Evolutionary conservation across 2,888 invertebrate genomes (phyloP).

Genomic region (Athalia rosae): DNA sequence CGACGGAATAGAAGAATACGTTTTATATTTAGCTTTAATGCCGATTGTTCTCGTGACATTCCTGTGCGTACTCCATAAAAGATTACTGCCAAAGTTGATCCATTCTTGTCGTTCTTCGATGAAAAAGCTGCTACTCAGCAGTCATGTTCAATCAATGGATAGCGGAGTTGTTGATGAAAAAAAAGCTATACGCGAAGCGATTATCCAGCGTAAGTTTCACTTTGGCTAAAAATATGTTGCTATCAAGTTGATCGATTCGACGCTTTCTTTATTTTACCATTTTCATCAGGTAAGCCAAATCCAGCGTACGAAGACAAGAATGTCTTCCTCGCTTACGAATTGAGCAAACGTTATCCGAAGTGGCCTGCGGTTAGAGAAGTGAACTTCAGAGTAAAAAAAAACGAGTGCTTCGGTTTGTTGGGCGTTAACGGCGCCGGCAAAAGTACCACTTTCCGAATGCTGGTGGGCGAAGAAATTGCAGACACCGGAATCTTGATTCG

Average conservation of each 20-base stretch:
- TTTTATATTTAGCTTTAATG: slow-evolving; percentile 60
- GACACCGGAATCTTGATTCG: slow-evolving; percentile 48
- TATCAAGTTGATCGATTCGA: neutral
- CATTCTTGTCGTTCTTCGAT: slow-evolving; percentile 58
- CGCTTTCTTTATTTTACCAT: neutral
- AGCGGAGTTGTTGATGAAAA: slow-evolving; percentile 67
- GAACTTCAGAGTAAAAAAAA: slow-evolving; percentile 75
- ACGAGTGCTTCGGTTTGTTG: slow-evolving; percentile 85
- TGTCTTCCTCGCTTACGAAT: slow-evolving; percentile 9
- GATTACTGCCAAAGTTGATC: slow-evolving; percentile 75
- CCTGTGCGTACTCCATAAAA: slow-evolving; percentile 81
- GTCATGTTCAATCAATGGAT: slow-evolving; percentile 53
- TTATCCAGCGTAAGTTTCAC: slow-evolving; percentile 52
- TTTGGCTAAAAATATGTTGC: no score
- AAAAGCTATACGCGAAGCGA: slow-evolving; percentile 59
- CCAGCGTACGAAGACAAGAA: neutral
- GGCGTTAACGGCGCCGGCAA: slow-evolving; percentile 90
- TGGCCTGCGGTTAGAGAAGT: slow-evolving; percentile 18
- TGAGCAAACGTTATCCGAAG: slow-evolving; percentile 18
- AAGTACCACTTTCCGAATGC: slow-evolving; percentile 89
- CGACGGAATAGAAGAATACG: slow-evolving; percentile 54
- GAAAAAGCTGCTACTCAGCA: neutral
- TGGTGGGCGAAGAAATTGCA: slow-evolving; percentile 83
- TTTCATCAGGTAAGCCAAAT: neutral
- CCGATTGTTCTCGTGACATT: slow-evolving; percentile 77